These are phyloP conservation scores for Hesperophylax magnus DNA, from an alignment of 1,140 invertebrate species.

Conservation along the genomic window DNA sequence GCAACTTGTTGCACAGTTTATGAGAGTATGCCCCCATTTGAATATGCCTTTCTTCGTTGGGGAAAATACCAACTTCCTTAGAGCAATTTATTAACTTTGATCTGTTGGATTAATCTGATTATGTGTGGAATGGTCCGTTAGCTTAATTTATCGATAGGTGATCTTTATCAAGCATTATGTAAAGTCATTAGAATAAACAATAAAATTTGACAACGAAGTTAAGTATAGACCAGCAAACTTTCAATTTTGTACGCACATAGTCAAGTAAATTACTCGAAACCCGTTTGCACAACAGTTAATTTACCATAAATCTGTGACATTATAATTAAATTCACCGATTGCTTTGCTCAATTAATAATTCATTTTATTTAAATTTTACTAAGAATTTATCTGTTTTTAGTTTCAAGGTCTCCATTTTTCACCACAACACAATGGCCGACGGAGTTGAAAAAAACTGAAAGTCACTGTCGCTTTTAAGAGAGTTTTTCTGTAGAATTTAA, in stretches of 20 bases:
- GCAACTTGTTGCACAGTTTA: too few species aligned
- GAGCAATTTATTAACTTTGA: neutral
- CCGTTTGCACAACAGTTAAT: neutral
- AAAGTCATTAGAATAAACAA: neutral
- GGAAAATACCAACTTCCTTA: neutral
- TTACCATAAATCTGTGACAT: slow-evolving; percentile 1
- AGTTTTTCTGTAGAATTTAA: too few species aligned
- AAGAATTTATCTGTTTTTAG: neutral
- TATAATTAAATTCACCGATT: neutral
- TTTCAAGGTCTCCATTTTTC: slow-evolving; percentile 1
- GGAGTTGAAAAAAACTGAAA: too few species aligned
- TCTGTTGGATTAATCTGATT: neutral
- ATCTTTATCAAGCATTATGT: too few species aligned
- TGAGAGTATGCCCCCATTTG: too few species aligned
- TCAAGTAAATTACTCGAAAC: too few species aligned
- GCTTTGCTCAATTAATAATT: neutral
- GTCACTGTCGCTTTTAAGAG: too few species aligned
- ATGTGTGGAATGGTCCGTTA: too few species aligned
- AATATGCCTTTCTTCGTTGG: too few species aligned
- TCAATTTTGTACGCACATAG: neutral
- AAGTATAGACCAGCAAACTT: neutral
- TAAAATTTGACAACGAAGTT: neutral
- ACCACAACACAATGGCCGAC: too few species aligned
- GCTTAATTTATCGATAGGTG: too few species aligned
- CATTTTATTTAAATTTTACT: neutral